Percentiles rank a stretch among this genome's conserved stretches.
phyloP scores from a whole-genome alignment of 2,113 vertebrate species.

The Anolis sagrei region DNA sequence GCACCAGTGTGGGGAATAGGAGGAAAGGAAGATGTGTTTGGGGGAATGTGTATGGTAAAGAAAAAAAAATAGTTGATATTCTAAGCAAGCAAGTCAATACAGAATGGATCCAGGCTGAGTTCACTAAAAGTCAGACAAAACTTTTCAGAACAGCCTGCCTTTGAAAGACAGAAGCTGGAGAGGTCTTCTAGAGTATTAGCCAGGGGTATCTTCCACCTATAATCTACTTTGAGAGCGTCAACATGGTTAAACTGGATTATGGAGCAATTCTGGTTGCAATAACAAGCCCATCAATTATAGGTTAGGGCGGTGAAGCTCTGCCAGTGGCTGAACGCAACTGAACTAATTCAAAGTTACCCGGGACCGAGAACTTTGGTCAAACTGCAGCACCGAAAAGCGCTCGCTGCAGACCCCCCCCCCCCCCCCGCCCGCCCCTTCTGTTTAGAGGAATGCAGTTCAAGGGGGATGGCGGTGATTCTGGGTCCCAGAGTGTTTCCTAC shows the following conservation, averaged over 20 bases:
- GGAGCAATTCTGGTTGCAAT: constrained; percentile 14
- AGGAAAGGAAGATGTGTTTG: background rate
- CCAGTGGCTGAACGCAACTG: constrained; percentile 28
- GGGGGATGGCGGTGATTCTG: constrained; percentile 59
- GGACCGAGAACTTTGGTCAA: constrained; percentile 25
- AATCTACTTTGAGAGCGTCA: background rate
- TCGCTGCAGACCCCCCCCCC: background rate
- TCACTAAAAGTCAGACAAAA: constrained; percentile 41
- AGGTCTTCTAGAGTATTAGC: background rate
- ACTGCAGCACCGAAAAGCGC: background rate
- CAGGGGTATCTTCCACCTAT: constrained; percentile 33
- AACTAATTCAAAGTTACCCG: constrained; percentile 38
- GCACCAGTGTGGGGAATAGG: background rate
- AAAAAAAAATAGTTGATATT: background rate
- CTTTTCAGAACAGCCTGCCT: constrained; percentile 29
- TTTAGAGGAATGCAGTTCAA: constrained; percentile 48
- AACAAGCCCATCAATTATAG: constrained; percentile 14
- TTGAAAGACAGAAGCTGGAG: background rate
- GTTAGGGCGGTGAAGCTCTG: constrained; percentile 37
- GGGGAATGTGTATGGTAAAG: background rate
- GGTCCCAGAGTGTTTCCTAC: constrained; percentile 63
- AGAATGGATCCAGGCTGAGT: constrained; percentile 37
- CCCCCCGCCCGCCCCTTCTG: background rate
- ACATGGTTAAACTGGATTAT: constrained; percentile 1
- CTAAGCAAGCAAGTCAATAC: constrained; percentile 20